Base-by-base conservation (phyloP, 2,888 invertebrate species). In the Patella caerulea region DNA sequence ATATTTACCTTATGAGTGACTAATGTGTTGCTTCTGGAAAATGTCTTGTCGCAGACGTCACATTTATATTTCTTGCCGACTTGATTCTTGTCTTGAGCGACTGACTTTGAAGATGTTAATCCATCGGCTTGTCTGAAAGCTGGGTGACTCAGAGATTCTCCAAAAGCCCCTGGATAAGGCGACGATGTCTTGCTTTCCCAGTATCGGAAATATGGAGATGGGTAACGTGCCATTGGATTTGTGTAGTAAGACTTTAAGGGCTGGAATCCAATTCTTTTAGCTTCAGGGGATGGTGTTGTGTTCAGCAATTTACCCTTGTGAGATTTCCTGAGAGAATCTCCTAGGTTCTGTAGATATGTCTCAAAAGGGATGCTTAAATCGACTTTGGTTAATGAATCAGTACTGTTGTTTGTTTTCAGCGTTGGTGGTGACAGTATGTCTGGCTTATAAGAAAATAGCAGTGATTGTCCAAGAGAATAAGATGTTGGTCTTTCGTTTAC, bases 21-120 rank as follows among this genome's bases (percentile, higher is more conserved):
- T 34, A 93, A 87, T 0, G 93, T 93, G 85, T 93, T 93, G 81
- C 92, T 92, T 71, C 93, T 84, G 24, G 92, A 92, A 85, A 93
- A 93, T 2, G 92, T 91, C 82, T 92, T 92, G 45, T 90, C 91
- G 81, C 93, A 93, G 14, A 92, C 89, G 84, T 93, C 93, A 84
- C 93, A 93, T 79, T 92, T 90, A 85, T 92, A 92, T 80, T 92
- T 92, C 86, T 92, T 92, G 15, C 86, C 81, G 11, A 88, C 85
- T 14, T 88, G 84, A 2, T 88, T 86, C 73, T 88, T 88, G 72
- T 86, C 85, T 11, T 45, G 17, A 7, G 74, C 24, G 0, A 83
- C 74, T 53, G 82, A 19, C 24, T 24, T 65, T 4, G 65, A 11
- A 24, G 65, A 11, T 12, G 65, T 19, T 24, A 19, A 12, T 24